A percentile compares a stretch with the other conserved stretches of the same genome.
Evolutionary conservation across 2,113 vertebrate species (phyloP).

Genomic region (Triplophysa siluroides): DNA sequence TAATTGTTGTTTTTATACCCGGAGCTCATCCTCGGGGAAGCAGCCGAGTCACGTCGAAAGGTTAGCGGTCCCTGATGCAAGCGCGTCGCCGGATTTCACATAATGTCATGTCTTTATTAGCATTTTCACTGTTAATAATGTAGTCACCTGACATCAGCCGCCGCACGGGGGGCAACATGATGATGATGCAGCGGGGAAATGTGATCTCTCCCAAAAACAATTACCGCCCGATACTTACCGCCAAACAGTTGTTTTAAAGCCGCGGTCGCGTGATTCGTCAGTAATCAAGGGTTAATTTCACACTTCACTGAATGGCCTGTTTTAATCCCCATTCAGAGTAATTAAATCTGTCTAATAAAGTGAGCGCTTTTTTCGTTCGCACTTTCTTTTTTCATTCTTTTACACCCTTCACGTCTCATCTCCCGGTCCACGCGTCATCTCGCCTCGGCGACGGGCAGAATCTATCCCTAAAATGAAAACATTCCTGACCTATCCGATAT

Average conservation of each 20-base stretch:
- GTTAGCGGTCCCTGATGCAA: constrained; percentile 72
- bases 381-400: constrained; percentile 87
- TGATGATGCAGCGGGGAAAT: constrained; percentile 49
- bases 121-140: constrained; percentile 67
- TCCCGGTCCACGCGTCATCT: constrained; percentile 89
- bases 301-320: constrained; percentile 94
- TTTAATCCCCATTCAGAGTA: constrained; percentile 99
- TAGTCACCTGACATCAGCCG: constrained; percentile 60
- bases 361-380: constrained; percentile 85
- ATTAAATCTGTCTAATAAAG: constrained; percentile 99
- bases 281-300: constrained; percentile 99
- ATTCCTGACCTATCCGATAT: constrained; percentile 93
- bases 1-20: constrained; percentile 64
- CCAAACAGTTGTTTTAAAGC: constrained; percentile 67
- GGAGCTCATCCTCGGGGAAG: constrained; percentile 57
- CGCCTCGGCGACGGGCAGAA: constrained; percentile 92
- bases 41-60: constrained; percentile 61
- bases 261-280: constrained; percentile 71
- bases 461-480: constrained; percentile 99
- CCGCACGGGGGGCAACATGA: constrained; percentile 51
- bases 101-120: constrained; percentile 67
- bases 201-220: constrained; percentile 62
- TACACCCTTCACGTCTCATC: constrained; percentile 97
- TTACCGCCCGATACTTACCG: constrained; percentile 51
- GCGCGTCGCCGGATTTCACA: constrained; percentile 69